Percentiles rank a stretch among this genome's conserved stretches.
Conservation (phyloP, 2,113 vertebrate species). For the Pionites leucogaster region DNA sequence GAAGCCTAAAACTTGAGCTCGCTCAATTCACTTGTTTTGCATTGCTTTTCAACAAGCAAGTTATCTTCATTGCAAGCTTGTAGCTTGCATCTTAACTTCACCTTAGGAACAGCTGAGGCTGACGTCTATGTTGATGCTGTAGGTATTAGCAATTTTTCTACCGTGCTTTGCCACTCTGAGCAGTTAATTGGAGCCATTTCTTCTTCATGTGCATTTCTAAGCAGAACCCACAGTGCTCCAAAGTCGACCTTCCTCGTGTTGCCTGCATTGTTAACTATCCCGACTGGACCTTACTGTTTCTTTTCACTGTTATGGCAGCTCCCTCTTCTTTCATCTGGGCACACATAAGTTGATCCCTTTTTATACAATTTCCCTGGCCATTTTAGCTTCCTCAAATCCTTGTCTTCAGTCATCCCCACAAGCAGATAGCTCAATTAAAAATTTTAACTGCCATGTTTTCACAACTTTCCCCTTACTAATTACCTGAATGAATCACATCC, state of each 20-base stretch:
- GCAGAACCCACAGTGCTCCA: background rate
- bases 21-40: background rate
- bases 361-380: background rate
- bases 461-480: background rate
- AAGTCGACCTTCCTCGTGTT: background rate
- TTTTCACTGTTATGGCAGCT: background rate
- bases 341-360: background rate
- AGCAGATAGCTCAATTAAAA: background rate
- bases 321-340: background rate
- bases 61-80: background rate
- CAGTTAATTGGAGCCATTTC: background rate
- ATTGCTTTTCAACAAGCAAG: background rate
- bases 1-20: background rate
- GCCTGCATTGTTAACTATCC: background rate
- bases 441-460: background rate
- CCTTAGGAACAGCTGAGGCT: background rate
- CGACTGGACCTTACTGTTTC: background rate
- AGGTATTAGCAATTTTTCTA: background rate
- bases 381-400: background rate
- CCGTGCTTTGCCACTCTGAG: background rate
- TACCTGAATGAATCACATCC: background rate
- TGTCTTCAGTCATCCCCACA: background rate
- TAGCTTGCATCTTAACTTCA: background rate
- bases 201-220: background rate
- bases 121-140: background rate